These are phyloP conservation scores for Tachystola acroxantha DNA, from an alignment of 2,888 invertebrate genomes.

Conservation along the genomic window DNA sequence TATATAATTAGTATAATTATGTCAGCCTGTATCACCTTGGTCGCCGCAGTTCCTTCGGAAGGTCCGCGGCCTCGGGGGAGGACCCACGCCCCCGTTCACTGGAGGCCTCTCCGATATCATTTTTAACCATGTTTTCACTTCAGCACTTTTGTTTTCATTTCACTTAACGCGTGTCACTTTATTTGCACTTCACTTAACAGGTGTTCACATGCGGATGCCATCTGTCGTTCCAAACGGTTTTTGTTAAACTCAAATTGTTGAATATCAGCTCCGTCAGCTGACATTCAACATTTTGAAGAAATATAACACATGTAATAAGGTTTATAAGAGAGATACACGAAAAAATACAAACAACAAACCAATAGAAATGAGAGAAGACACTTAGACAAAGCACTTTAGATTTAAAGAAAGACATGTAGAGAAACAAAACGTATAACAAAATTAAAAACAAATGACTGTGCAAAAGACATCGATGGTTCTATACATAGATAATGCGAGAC, in stretches of 20 bases:
- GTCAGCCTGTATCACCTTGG: conserved; percentile 61
- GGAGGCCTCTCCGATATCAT: conserved; percentile 69
- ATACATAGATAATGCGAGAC: no score
- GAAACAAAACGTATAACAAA: no score
- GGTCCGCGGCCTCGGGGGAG: conserved; percentile 64
- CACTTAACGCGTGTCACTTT: neutral
- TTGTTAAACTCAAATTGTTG: neutral
- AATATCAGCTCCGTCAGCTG: neutral
- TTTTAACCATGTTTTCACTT: conserved; percentile 59
- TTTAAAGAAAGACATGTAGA: no score
- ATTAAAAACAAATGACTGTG: no score
- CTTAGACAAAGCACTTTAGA: no score
- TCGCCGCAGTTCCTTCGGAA: conserved; percentile 79
- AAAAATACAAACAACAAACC: no score
- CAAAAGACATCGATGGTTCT: no score
- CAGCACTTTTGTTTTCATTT: conserved; percentile 36
- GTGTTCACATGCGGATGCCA: neutral
- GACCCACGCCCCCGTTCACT: conserved; percentile 60
- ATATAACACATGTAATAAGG: no score
- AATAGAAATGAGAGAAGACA: no score
- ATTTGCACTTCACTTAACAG: neutral
- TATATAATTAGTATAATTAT: neutral
- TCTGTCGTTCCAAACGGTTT: neutral
- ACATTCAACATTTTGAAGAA: no score
- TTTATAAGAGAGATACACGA: no score